Evolutionary conservation across 2,888 invertebrate species (phyloP), one percentile per base, ranked within the genome.

Genomic region (Drosophila kambysellisi): DNA sequence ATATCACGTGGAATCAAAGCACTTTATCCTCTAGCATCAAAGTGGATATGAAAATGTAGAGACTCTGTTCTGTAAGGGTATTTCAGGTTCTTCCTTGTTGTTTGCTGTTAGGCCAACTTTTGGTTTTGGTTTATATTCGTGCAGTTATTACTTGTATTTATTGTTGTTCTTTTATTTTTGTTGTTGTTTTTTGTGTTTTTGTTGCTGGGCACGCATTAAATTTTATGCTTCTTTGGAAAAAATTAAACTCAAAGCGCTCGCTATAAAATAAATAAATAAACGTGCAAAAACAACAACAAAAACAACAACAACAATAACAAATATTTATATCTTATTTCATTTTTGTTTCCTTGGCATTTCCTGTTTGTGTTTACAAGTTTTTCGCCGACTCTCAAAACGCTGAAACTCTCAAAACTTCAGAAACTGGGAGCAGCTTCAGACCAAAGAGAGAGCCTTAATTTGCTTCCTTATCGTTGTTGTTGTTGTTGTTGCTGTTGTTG

Each of bases 91-190:
- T 43, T 33, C 60, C 58, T 33, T 62, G 39, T 71, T 51, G 54
- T 51, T 62, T 70, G 61, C 50, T 71, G 62, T 73, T 74, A 68
- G 77, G 51, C 64, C 70, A 82, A 88, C 80, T 85, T 84, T 88
- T 79, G 69, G 67, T 66, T 74, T 79, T 79, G 70, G 69, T 70
- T 76, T 79, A 61, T 74, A 75, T 58, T 74, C 72, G 58, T 53
- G 57, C 56, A 79, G 77, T 84, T 82, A 82, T 82, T 82, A 76
- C 83, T 72, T 72, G 70, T 74, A 85, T 85, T 85, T 85, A 83
- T 81, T 74, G 70, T 78, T 82, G 75, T 71, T 58, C 3, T 30
- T 48, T 46, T 20, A 20, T 84, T 88, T 84, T 46, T 46, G 20
- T 33, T 57, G 20, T 63, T 79, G 65, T 77, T 74, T 60, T 53